Conservation (phyloP, 2,888 invertebrate genomes). For the Chromoteleia sp. region DNA sequence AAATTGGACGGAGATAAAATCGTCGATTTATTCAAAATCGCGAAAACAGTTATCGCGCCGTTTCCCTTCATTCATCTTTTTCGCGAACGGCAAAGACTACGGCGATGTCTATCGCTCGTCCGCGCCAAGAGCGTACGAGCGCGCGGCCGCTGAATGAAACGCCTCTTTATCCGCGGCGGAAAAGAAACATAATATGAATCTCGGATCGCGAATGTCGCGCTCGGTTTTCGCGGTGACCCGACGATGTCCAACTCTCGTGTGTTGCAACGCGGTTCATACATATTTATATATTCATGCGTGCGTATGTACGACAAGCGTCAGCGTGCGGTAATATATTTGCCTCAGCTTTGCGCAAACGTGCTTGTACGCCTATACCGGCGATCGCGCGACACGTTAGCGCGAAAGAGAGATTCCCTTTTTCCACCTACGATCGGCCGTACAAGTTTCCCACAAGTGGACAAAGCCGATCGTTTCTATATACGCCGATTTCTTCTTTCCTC, state of each 20-base stretch:
- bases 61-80: slow-evolving; percentile 60
- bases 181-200: slow-evolving; percentile 65
- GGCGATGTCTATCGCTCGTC: slow-evolving; percentile 56
- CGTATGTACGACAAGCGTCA: slow-evolving; percentile 68
- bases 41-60: slow-evolving; percentile 35
- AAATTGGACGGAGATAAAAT: slow-evolving; percentile 21
- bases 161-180: slow-evolving; percentile 59
- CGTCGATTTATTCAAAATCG: slow-evolving; percentile 36
- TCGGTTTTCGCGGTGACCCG: slow-evolving; percentile 69
- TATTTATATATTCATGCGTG: slow-evolving; percentile 69
- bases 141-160: slow-evolving; percentile 56
- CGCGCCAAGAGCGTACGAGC: slow-evolving; percentile 27
- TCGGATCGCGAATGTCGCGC: slow-evolving; percentile 57
- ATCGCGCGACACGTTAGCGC: slow-evolving; percentile 63
- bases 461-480: slow-evolving; percentile 51
- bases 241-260: slow-evolving; percentile 58
- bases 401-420: slow-evolving; percentile 64
- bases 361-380: slow-evolving; percentile 56
- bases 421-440: slow-evolving; percentile 58
- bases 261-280: slow-evolving; percentile 63
- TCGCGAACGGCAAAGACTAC: slow-evolving; percentile 31
- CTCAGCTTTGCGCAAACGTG: slow-evolving; percentile 62
- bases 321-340: slow-evolving; percentile 64
- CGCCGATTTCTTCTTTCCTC: slow-evolving; percentile 31
- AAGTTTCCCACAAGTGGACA: slow-evolving; percentile 69